A percentile compares a stretch with the other conserved stretches of the same genome.
Evolutionary conservation across 2,888 invertebrate genomes (phyloP).

Genomic region (Metallyticus violacea): DNA sequence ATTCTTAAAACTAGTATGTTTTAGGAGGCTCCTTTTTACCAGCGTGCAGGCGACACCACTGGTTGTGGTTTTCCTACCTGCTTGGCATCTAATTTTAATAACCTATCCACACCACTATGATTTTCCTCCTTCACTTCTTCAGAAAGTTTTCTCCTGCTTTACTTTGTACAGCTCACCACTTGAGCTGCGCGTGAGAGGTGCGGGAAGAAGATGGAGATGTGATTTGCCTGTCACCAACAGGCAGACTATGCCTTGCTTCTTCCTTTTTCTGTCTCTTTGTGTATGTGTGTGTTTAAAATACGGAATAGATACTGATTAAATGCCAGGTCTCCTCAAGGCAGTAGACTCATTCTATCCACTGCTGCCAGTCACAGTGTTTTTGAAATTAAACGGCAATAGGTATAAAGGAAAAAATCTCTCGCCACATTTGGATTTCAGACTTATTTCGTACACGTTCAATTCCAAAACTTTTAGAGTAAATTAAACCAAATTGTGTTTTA

Average conservation of each 20-base stretch:
- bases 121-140: neutral
- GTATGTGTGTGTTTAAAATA: neutral
- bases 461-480: neutral
- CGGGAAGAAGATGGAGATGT: neutral
- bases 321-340: neutral
- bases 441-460: neutral
- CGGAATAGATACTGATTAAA: constrained; percentile 16
- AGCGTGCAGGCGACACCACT: neutral
- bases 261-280: neutral
- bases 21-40: neutral
- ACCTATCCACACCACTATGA: neutral
- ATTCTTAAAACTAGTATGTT: too few species aligned
- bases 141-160: neutral
- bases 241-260: neutral
- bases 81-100: neutral
- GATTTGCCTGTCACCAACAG: constrained; percentile 16
- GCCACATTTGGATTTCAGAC: neutral
- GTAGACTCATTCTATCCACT: neutral
- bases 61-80: neutral
- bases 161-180: neutral
- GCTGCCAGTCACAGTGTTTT: constrained; percentile 1
- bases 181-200: neutral
- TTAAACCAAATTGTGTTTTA: neutral
- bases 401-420: neutral
- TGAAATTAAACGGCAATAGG: neutral